Conservation (phyloP, 2,113 vertebrate genomes). For the Pedionomus torquatus region DNA sequence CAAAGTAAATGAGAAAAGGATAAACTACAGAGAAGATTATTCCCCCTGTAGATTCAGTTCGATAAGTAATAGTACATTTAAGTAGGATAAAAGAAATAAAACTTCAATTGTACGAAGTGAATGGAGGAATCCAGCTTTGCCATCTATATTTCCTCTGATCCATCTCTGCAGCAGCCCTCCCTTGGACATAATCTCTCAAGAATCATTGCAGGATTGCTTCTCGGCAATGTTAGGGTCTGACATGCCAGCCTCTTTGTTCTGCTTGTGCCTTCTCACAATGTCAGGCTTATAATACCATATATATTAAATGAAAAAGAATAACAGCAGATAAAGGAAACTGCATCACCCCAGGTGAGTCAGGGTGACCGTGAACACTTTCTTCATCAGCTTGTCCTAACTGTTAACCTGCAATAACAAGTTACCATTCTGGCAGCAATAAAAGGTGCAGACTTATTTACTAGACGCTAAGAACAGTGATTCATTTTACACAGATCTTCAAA, state of each 20-base stretch:
- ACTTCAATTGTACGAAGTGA: background rate
- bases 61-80: background rate
- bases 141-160: background rate
- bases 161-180: background rate
- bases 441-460: background rate
- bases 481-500: background rate
- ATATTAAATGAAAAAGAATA: background rate
- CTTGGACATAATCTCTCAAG: background rate
- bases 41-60: background rate
- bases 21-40: background rate
- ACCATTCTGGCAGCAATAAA: background rate
- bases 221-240: accelerated
- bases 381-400: background rate
- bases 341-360: background rate
- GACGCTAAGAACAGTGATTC: background rate
- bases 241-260: background rate
- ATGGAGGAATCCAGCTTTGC: background rate
- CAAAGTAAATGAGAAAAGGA: background rate
- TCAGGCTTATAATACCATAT: background rate
- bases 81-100: background rate
- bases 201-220: background rate
- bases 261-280: background rate
- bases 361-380: background rate
- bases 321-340: background rate
- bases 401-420: background rate